Evolutionary conservation across 2,888 invertebrate species (phyloP).

Genomic region (Ecliptopera silaceata): DNA sequence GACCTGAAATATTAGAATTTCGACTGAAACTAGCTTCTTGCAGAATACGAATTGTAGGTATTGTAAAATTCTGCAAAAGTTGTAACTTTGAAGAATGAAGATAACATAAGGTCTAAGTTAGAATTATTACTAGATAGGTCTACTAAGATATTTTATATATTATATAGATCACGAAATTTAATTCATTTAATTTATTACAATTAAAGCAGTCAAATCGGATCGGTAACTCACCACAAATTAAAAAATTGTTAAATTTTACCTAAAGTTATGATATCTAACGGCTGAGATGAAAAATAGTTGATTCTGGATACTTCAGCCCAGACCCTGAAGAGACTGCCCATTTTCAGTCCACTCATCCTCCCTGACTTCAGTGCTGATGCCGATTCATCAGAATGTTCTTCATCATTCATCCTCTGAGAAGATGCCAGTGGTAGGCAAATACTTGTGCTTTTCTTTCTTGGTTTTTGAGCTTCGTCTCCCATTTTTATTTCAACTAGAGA

Average conservation of each 20-base stretch:
- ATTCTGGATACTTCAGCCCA: conserved; percentile 61
- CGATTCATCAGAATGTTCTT: neutral
- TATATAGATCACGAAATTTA: too few species aligned
- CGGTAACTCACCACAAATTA: too few species aligned
- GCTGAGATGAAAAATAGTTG: conserved; percentile 50
- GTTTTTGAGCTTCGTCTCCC: neutral
- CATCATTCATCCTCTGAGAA: neutral
- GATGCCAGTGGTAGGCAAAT: conserved; percentile 1
- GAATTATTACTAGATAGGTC: too few species aligned
- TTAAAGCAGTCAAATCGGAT: too few species aligned
- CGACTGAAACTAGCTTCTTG: conserved; percentile 19
- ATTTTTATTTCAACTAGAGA: conserved; percentile 1
- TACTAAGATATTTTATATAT: too few species aligned
- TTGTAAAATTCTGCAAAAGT: conserved; percentile 9
- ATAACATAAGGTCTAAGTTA: too few species aligned
- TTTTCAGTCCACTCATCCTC: conserved; percentile 36
- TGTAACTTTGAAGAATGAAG: neutral
- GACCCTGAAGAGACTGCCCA: conserved; percentile 48
- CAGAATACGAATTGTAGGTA: conserved; percentile 6
- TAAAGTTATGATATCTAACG: conserved; percentile 41
- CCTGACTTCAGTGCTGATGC: neutral
- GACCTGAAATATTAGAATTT: conserved; percentile 41
- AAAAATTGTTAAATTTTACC: conserved; percentile 39
- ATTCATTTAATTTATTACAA: too few species aligned
- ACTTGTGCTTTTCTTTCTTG: conserved; percentile 3